A percentile compares a stretch with the other conserved stretches of the same genome.
Evolutionary conservation across 2,888 invertebrate genomes (phyloP).

Genomic region (Meiosimyza platycephala): DNA sequence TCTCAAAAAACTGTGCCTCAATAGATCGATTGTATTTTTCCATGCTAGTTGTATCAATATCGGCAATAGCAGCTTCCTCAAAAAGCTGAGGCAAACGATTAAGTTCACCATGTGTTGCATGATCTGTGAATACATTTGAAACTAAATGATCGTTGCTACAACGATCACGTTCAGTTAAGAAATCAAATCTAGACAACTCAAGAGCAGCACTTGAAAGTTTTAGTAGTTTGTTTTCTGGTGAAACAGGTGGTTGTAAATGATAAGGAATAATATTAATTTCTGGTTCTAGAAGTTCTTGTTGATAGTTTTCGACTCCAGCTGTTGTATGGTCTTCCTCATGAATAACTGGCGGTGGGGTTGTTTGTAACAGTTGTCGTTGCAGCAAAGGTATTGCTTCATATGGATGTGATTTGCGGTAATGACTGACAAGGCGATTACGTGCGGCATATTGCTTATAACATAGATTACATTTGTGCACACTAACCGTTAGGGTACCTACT

Average conservation of each 20-base stretch:
- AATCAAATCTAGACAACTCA: slow-evolving; percentile 49
- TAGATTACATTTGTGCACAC: slow-evolving; percentile 79
- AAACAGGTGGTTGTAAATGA: slow-evolving; percentile 39
- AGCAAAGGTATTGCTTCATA: slow-evolving; percentile 48
- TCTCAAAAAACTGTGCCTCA: slow-evolving; percentile 33
- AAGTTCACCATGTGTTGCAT: slow-evolving; percentile 47
- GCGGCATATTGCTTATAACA: slow-evolving; percentile 91
- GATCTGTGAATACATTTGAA: slow-evolving; percentile 41
- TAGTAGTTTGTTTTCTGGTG: slow-evolving; percentile 52
- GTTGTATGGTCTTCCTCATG: not conserved
- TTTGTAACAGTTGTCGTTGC: not conserved
- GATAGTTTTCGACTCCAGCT: slow-evolving; percentile 3
- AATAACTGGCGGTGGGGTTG: not conserved
- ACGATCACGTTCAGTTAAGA: slow-evolving; percentile 44
- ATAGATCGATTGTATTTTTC: slow-evolving; percentile 34
- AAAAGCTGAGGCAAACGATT: slow-evolving; percentile 50
- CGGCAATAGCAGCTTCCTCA: slow-evolving; percentile 45
- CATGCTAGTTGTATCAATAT: slow-evolving; percentile 18
- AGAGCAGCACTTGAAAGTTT: slow-evolving; percentile 51
- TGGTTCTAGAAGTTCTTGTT: slow-evolving; percentile 30
- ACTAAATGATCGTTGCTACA: slow-evolving; percentile 35
- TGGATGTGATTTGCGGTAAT: slow-evolving; percentile 75
- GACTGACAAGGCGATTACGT: slow-evolving; percentile 78
- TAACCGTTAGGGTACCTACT: slow-evolving; percentile 78
- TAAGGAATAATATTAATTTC: slow-evolving; percentile 41